Evolutionary conservation across 2,888 invertebrate genomes (phyloP).

Genomic region (Phania funesta): DNA sequence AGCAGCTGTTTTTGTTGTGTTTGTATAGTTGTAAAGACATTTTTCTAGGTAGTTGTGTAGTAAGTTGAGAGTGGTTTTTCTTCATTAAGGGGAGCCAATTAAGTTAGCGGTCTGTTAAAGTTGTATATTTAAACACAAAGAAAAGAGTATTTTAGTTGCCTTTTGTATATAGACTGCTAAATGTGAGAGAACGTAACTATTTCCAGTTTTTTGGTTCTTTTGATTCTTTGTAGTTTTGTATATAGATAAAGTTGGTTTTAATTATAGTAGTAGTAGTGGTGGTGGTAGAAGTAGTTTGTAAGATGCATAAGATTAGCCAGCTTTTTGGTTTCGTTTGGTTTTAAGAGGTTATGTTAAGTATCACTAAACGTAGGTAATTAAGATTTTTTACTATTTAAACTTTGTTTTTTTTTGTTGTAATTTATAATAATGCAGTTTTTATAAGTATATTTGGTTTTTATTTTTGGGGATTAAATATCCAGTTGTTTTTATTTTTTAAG

Average conservation of each 20-base stretch:
- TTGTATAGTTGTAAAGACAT: conserved; percentile 4
- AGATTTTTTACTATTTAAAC: conserved; percentile 46
- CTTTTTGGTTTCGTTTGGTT: conserved; percentile 54
- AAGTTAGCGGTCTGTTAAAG: conserved; percentile 14
- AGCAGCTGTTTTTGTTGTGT: conserved; percentile 50
- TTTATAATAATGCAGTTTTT: conserved; percentile 48
- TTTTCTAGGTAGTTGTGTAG: neutral
- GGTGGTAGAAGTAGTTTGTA: conserved; percentile 51
- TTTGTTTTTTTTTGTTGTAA: conserved; percentile 18
- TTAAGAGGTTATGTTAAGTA: conserved; percentile 43
- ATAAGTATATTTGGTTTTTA: neutral
- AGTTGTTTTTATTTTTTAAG: conserved; percentile 55
- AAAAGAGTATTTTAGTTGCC: conserved; percentile 9
- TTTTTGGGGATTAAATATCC: conserved; percentile 43
- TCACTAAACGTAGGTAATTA: conserved; percentile 40
- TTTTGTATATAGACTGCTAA: neutral
- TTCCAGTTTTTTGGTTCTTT: conserved; percentile 34
- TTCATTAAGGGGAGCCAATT: conserved; percentile 30
- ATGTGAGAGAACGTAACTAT: conserved; percentile 27
- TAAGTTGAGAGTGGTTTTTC: neutral
- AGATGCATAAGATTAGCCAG: conserved; percentile 65
- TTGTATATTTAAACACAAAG: conserved; percentile 16
- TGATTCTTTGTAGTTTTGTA: too few species aligned
- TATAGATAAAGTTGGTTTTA: conserved; percentile 35
- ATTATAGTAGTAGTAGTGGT: conserved; percentile 37